Base-by-base conservation (phyloP, 2,888 invertebrate species). In the Anthrax anthrax region DNA sequence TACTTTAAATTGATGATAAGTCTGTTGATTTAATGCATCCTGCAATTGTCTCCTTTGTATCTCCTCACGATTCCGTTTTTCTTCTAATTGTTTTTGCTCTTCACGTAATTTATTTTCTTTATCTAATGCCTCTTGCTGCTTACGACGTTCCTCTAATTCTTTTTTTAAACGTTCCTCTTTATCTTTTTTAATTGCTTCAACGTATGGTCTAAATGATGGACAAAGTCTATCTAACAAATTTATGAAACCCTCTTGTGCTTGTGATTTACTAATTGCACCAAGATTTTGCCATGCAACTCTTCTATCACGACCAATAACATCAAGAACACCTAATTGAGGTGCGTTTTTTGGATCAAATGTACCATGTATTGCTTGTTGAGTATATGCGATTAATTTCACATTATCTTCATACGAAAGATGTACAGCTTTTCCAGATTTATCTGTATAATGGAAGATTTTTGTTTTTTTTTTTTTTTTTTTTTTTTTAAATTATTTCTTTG, bases 391-490 rank as follows among this genome's bases (percentile, higher is more conserved):
- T 51, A 97, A 70, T 62, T 85, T 85, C 46, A 95, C 68, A 62
- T 91, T 88, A 62, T 96, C 92, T 67, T 90, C 87, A 65, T 96
- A 97, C 40, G 90, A 88, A 50, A 95, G 74, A 60, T 92, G 91
- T 42, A 96, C 76, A 3, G 94, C 96, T 72, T 95, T 96, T n/a
- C 95, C 95, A 70, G 91, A 88, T 71, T 96, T 95, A 65, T 96
- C 96, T 95, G 48, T 13, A 54, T 52, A 19, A 38, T 38, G 10
- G 9, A 6, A 36, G n/a, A n/a, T n/a, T n/a, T n/a, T n/a, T n/a
- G n/a, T n/a, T n/a, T n/a, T n/a, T n/a, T 34, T 14, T 14, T 14
- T 34, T 14, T 34, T 34, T 14, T 14, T 14, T 34, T 14, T 34
- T 14, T 34, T 34, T 14, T 8, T 14, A 34, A 14, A 34, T 23